Percentiles rank a stretch among this genome's conserved stretches.
These are phyloP conservation scores for Dendroctonus valens DNA, from an alignment of 1,140 invertebrate species.

Conservation along the genomic window DNA sequence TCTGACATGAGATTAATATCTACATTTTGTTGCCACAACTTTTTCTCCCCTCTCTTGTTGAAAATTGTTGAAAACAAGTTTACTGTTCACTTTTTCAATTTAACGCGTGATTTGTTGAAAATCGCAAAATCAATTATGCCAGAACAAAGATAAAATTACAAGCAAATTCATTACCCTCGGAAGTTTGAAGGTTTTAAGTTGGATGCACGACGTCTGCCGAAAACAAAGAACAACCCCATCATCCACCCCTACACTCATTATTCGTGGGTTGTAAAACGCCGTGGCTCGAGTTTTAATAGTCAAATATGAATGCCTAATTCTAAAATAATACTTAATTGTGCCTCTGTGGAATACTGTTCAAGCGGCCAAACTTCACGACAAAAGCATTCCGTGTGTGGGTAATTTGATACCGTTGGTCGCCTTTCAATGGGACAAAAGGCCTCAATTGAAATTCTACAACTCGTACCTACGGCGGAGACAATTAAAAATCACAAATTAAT, in stretches of 20 bases:
- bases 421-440: constrained; percentile 13
- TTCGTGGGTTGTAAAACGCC: constrained; percentile 22
- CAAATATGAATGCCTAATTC: constrained; percentile 29
- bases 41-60: too few species aligned
- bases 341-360: constrained; percentile 25
- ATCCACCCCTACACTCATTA: constrained; percentile 21
- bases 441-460: constrained; percentile 9
- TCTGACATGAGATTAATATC: too few species aligned
- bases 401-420: constrained; percentile 37
- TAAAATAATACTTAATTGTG: constrained; percentile 34
- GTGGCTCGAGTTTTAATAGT: constrained; percentile 28
- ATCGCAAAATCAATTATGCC: not conserved
- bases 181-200: constrained; percentile 11
- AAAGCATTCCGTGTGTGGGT: constrained; percentile 23
- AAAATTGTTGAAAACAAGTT: too few species aligned
- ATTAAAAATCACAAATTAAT: constrained; percentile 38
- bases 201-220: constrained; percentile 13
- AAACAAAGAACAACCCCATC: constrained; percentile 25
- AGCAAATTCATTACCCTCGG: too few species aligned
- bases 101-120: too few species aligned
- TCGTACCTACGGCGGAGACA: constrained; percentile 8
- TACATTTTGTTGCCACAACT: too few species aligned
- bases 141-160: too few species aligned
- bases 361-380: constrained; percentile 28
- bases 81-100: too few species aligned